Conservation (phyloP, 2,797 vertebrate genomes). For the Otolemur crassicaudatus region DNA sequence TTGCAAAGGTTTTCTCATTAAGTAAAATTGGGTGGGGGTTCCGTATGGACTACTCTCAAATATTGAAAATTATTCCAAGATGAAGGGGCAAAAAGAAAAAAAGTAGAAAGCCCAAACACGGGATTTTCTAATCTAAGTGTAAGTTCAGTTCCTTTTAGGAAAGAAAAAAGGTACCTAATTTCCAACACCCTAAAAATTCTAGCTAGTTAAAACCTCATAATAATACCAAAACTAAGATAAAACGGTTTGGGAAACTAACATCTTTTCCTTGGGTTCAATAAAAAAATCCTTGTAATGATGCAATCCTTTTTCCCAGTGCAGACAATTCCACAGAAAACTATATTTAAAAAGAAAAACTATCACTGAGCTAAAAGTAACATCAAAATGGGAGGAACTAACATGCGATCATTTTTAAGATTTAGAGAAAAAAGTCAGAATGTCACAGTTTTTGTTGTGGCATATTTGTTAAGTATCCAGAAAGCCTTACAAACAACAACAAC, state of each 20-base stretch:
- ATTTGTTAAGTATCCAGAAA: constrained; percentile 49
- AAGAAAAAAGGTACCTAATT: constrained; percentile 2
- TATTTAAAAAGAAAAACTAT: constrained; percentile 60
- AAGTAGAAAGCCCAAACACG: not conserved
- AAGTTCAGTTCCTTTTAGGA: constrained; percentile 7
- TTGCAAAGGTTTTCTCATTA: constrained; percentile 18
- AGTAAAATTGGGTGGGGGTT: not conserved
- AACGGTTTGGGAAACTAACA: not conserved
- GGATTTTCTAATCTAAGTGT: constrained; percentile 16
- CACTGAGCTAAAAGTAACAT: constrained; percentile 53
- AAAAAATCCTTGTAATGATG: not conserved
- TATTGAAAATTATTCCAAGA: constrained; percentile 43
- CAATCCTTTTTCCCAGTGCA: not conserved
- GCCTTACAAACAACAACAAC: not conserved
- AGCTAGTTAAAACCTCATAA: constrained; percentile 28
- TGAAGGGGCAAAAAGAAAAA: not conserved
- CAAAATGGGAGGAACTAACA: constrained; percentile 7
- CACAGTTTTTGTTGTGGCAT: constrained; percentile 17
- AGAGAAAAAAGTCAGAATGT: not conserved
- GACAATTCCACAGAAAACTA: constrained; percentile 50
- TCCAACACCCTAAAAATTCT: not conserved
- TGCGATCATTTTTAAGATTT: constrained; percentile 23
- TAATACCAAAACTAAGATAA: constrained; percentile 20
- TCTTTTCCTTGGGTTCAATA: constrained; percentile 40
- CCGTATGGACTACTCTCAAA: not conserved